A percentile compares a stretch with the other conserved stretches of the same genome.
phyloP scores from a whole-genome alignment of 2,113 vertebrate genomes.

The Oncorhynchus masou region DNA sequence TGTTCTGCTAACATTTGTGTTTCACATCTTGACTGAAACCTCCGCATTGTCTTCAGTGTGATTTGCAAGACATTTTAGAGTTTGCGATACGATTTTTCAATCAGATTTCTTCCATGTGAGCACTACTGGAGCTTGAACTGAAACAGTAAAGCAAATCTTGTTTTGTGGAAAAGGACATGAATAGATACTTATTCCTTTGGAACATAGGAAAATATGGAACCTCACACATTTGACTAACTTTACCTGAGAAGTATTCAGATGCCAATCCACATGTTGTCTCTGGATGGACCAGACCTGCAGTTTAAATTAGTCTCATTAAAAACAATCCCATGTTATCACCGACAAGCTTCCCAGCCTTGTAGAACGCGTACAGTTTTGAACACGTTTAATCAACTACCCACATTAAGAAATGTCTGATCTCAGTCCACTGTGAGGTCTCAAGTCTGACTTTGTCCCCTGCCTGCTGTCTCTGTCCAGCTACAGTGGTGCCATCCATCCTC shows the following conservation, averaged over 20 bases:
- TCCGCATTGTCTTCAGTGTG: background rate
- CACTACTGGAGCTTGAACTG: background rate
- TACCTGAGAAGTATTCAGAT: background rate
- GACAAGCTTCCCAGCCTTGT: slow-evolving; percentile 14
- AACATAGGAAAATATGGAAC: too few relatives aligned
- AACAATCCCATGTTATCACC: background rate
- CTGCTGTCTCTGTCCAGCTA: slow-evolving; percentile 57
- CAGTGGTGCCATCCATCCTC: slow-evolving; percentile 49
- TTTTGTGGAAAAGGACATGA: background rate
- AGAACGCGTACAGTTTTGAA: background rate
- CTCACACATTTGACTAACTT: background rate
- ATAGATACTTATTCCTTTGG: background rate
- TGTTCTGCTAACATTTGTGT: slow-evolving; percentile 26
- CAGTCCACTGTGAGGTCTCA: background rate
- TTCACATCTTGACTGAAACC: slow-evolving; percentile 15
- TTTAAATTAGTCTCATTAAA: slow-evolving; percentile 7
- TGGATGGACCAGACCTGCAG: background rate
- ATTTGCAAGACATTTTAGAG: background rate
- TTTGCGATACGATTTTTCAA: too few relatives aligned
- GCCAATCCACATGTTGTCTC: slow-evolving; percentile 11
- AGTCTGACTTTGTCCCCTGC: slow-evolving; percentile 15
- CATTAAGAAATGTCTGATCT: background rate
- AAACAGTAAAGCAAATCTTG: background rate
- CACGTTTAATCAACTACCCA: background rate
- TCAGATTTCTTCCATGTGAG: background rate